A percentile compares a stretch with the other conserved stretches of the same genome.
Evolutionary conservation across 2,888 invertebrate genomes (phyloP).

Genomic region (Agonopterix alstromeriana): DNA sequence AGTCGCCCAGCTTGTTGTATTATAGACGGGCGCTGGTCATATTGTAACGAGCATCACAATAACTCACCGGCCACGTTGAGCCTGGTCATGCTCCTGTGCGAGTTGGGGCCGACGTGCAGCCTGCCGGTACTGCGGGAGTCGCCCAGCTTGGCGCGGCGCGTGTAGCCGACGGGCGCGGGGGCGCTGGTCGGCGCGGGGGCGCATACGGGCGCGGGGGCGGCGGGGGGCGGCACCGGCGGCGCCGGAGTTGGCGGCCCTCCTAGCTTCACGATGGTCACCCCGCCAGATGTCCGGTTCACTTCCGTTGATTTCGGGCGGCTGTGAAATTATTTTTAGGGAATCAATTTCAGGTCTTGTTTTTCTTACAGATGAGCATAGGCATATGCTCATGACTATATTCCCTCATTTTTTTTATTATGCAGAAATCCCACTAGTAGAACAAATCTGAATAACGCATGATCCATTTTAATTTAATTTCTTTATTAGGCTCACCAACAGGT

Average conservation of each 20-base stretch:
- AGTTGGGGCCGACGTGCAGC: constrained; percentile 82
- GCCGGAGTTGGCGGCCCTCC: constrained; percentile 48
- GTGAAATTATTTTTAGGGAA: constrained; percentile 17
- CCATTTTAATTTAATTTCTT: too few relatives aligned
- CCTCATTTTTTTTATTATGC: too few relatives aligned
- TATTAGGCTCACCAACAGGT: too few relatives aligned
- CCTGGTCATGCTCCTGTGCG: constrained; percentile 87
- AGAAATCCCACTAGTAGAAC: too few relatives aligned
- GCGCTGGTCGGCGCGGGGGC: constrained; percentile 12
- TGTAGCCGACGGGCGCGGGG: constrained; percentile 55
- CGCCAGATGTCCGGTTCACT: constrained; percentile 83
- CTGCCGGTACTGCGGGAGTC: constrained; percentile 87
- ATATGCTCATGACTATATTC: too few relatives aligned
- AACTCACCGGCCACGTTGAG: constrained; percentile 81
- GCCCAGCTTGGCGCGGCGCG: constrained; percentile 80
- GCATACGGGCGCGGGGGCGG: constrained; percentile 8
- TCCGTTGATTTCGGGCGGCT: constrained; percentile 64
- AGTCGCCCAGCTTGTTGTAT: constrained; percentile 79
- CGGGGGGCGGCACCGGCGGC: constrained; percentile 13
- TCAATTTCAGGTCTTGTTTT: neutral
- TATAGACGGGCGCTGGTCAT: too few relatives aligned
- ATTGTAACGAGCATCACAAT: too few relatives aligned
- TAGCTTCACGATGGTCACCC: constrained; percentile 88
- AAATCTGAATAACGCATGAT: too few relatives aligned
- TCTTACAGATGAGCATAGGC: too few relatives aligned